These are phyloP conservation scores for Eudyptes chrysolophus DNA, from an alignment of 2,113 vertebrate species.

Conservation along the genomic window DNA sequence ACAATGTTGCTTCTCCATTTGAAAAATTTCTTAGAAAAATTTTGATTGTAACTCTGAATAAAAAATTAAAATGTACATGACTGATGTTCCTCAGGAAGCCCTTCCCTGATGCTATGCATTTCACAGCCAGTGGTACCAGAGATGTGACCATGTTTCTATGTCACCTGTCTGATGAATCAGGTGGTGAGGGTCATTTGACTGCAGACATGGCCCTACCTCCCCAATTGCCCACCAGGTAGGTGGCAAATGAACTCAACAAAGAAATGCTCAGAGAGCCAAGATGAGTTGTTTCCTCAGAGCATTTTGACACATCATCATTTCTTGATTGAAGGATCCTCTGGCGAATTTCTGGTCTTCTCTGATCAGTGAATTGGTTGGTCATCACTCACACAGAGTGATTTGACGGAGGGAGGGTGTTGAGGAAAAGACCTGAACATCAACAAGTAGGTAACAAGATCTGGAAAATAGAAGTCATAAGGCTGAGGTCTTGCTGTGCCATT, in stretches of 20 bases:
- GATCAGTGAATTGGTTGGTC: neutral
- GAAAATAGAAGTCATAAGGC: neutral
- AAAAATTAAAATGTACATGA: neutral
- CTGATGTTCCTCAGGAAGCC: neutral
- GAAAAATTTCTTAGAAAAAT: neutral
- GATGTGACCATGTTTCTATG: neutral
- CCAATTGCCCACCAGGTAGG: neutral
- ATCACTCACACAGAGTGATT: neutral
- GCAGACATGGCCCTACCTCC: neutral
- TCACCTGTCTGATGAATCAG: neutral
- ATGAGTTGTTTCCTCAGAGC: neutral
- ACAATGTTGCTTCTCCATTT: neutral
- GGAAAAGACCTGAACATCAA: neutral
- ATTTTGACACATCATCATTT: neutral
- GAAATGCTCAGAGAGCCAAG: neutral
- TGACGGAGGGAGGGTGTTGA: neutral
- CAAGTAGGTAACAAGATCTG: neutral
- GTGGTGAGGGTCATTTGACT: neutral
- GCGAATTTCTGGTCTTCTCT: neutral
- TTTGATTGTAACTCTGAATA: neutral
- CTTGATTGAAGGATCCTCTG: neutral
- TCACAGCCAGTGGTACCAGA: neutral
- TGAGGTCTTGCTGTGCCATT: neutral
- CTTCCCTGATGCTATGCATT: accelerated
- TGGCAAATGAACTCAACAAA: neutral